Conservation (phyloP, 2,888 invertebrate species). For the Seira ritae region DNA sequence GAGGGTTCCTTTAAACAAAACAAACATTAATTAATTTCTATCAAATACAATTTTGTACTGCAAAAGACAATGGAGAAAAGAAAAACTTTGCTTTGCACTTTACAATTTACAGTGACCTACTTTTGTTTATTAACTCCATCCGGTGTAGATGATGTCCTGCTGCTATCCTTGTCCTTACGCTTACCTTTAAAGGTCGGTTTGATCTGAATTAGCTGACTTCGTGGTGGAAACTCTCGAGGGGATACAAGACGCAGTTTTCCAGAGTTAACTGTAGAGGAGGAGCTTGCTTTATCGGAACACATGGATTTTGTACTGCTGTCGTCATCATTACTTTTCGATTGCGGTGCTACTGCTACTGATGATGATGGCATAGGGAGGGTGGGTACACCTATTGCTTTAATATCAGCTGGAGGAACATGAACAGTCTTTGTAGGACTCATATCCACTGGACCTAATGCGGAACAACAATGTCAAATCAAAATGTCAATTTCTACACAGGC, state of each 20-base stretch:
- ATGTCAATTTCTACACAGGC: no score
- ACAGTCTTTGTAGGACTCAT: no score
- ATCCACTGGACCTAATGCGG: no score
- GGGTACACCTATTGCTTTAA: not conserved
- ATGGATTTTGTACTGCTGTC: not conserved
- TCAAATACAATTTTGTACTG: not conserved
- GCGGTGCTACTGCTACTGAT: not conserved
- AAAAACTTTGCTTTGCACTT: no score
- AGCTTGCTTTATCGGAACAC: not conserved
- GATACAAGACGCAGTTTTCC: slow-evolving; percentile 46
- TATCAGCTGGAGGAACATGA: not conserved
- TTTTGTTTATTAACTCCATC: slow-evolving; percentile 52
- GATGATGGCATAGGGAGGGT: not conserved
- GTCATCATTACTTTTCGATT: not conserved
- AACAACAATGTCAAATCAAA: no score
- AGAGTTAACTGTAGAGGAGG: not conserved
- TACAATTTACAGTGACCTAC: no score
- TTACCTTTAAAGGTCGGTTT: slow-evolving; percentile 51
- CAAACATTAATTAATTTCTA: not conserved
- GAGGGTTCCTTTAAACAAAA: slow-evolving; percentile 67
- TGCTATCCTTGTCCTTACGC: not conserved
- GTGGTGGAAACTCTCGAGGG: slow-evolving; percentile 69
- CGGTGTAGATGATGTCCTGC: not conserved
- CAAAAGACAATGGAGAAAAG: no score
- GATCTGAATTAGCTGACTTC: slow-evolving; percentile 67